Conservation (phyloP, 2,888 invertebrate species). For the Drosophila peninsularis region DNA sequence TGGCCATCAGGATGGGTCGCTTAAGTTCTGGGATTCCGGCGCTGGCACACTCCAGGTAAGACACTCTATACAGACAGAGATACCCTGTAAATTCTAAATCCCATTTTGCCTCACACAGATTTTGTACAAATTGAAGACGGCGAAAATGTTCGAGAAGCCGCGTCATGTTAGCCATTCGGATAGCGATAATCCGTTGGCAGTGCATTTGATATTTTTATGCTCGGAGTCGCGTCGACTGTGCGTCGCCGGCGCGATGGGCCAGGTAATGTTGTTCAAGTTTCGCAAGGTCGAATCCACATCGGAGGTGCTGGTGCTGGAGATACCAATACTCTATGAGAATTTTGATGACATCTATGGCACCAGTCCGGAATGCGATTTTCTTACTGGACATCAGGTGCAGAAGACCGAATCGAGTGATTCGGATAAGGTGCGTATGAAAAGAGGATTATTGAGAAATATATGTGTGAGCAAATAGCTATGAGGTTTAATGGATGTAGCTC, state of each 20-base stretch:
- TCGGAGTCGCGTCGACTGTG: constrained; percentile 95
- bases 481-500: too few species aligned
- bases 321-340: constrained; percentile 93
- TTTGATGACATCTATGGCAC: constrained; percentile 90
- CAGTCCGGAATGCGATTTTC: constrained; percentile 93
- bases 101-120: constrained; percentile 85
- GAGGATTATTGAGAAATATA: not conserved
- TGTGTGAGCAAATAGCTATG: not conserved
- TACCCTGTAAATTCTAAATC: not conserved
- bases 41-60: constrained; percentile 94
- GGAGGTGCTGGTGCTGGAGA: constrained; percentile 92
- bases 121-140: constrained; percentile 98
- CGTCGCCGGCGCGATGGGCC: constrained; percentile 95
- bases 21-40: constrained; percentile 99
- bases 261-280: constrained; percentile 98
- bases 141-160: constrained; percentile 89
- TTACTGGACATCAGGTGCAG: constrained; percentile 85
- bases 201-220: constrained; percentile 95
- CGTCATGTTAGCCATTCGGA: constrained; percentile 87
- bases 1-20: constrained; percentile 99
- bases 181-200: constrained; percentile 93
- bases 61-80: too few species aligned
- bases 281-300: constrained; percentile 94
- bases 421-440: constrained; percentile 70
- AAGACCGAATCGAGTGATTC: constrained; percentile 83